phyloP scores from a whole-genome alignment of 2,113 vertebrate genomes.

The human region GRCh38 chr5:138768001-138768500 shows the following conservation, averaged over 20 bases:
- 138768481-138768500: no score
- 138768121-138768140: background rate
- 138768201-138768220: background rate
- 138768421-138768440: no score
- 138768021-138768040: background rate
- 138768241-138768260: background rate
- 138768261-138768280: background rate
- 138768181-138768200: background rate
- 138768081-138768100: background rate
- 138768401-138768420: no score
- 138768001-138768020: background rate
- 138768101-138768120: background rate
- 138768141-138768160: background rate
- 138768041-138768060: background rate
- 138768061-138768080: background rate
- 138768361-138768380: no score
- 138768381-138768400: no score
- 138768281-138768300: background rate
- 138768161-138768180: background rate
- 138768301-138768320: background rate
- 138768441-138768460: no score
- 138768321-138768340: no score
- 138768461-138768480: no score
- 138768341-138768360: no score
- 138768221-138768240: slow-evolving; percentile 7